phyloP scores from a whole-genome alignment of 1,140 invertebrate species.

The Drosophila hydei region DNA sequence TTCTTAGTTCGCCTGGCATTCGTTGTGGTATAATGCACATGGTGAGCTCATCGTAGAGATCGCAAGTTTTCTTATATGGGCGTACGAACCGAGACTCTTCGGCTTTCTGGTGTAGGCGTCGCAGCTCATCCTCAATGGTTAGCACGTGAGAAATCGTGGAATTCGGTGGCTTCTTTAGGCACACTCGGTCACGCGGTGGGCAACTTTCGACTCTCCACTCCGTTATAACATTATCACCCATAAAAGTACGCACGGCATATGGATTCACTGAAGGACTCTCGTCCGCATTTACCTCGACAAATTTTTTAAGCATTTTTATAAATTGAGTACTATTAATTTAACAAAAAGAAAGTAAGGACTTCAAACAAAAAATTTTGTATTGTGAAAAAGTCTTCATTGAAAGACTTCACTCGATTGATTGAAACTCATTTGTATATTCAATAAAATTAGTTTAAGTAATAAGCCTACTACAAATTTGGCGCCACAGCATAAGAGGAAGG shows the following conservation, averaged over 20 bases:
- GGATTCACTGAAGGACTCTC: conserved; percentile 73
- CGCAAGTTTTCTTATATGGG: conserved; percentile 55
- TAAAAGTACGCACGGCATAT: conserved; percentile 74
- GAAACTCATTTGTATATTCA: conserved; percentile 1
- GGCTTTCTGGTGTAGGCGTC: conserved; percentile 64
- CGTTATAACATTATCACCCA: conserved; percentile 54
- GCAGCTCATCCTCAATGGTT: conserved; percentile 77
- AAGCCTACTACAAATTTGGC: conserved; percentile 38
- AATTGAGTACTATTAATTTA: conserved; percentile 53
- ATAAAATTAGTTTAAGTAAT: neutral
- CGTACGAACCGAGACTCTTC: conserved; percentile 65
- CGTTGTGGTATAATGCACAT: conserved; percentile 71
- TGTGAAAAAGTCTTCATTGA: conserved; percentile 20
- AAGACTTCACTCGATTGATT: conserved; percentile 19
- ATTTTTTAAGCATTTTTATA: conserved; percentile 72
- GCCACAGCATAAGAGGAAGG: neutral
- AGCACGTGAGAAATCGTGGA: conserved; percentile 69
- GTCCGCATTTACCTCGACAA: conserved; percentile 72
- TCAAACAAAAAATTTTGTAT: conserved; percentile 54
- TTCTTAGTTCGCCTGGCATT: conserved; percentile 53
- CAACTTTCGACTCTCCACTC: conserved; percentile 68
- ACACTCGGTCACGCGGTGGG: conserved; percentile 57
- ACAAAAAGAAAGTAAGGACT: conserved; percentile 22
- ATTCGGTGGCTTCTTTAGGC: conserved; percentile 58
- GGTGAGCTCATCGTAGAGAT: conserved; percentile 59